Conservation (phyloP, 2,113 vertebrate species). For the Platysternon megacephalum region DNA sequence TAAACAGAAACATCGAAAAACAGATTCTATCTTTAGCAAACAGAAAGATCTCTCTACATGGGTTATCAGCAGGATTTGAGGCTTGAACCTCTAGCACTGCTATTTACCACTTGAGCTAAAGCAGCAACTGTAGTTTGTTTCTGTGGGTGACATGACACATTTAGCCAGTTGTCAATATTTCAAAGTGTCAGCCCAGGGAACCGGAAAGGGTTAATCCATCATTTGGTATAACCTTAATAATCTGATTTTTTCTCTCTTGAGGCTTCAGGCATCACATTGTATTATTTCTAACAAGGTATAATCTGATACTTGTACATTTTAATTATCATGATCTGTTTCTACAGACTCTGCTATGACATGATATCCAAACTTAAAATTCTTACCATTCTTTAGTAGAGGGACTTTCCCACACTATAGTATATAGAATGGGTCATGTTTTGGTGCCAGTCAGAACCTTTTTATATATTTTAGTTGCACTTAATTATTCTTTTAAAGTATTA, state of each 20-base stretch:
- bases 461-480: background rate
- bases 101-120: background rate
- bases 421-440: background rate
- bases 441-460: background rate
- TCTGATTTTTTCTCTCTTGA: background rate
- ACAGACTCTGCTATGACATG: background rate
- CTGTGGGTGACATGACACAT: background rate
- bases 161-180: background rate
- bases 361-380: background rate
- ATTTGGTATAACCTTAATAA: background rate
- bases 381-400: background rate
- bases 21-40: constrained; percentile 34
- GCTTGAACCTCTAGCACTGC: background rate
- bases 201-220: background rate
- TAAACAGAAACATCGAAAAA: constrained; percentile 43
- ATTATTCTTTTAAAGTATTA: background rate
- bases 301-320: background rate
- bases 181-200: background rate
- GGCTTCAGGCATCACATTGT: background rate
- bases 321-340: background rate
- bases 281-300: constrained; percentile 10
- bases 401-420: background rate
- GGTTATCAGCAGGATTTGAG: constrained; percentile 13
- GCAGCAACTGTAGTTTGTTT: background rate
- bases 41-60: constrained; percentile 19